A percentile compares a stretch with the other conserved stretches of the same genome.
These are phyloP conservation scores for Caenorhabditis tropicalis DNA, from an alignment of 1,140 invertebrate genomes.

Conservation along the genomic window DNA sequence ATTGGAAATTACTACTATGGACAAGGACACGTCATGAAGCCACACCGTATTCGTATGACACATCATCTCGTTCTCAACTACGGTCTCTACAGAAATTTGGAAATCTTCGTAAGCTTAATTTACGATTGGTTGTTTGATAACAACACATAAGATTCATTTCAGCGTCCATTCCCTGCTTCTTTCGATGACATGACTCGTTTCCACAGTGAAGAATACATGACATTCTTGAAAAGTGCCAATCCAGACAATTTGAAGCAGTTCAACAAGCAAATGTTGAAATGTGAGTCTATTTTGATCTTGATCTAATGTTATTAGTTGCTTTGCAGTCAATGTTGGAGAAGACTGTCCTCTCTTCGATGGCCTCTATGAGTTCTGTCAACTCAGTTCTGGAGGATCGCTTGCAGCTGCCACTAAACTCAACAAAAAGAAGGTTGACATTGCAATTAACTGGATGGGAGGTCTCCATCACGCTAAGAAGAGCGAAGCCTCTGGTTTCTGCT, in stretches of 20 bases:
- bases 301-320: slow-evolving; percentile 77
- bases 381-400: slow-evolving; percentile 97
- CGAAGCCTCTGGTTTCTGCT: slow-evolving; percentile 94
- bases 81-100: slow-evolving; percentile 98
- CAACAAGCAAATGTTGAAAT: slow-evolving; percentile 99
- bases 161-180: slow-evolving; percentile 98
- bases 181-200: slow-evolving; percentile 99
- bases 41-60: slow-evolving; percentile 97
- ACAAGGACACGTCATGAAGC: slow-evolving; percentile 99
- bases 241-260: slow-evolving; percentile 99
- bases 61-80: slow-evolving; percentile 98
- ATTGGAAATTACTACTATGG: slow-evolving; percentile 99
- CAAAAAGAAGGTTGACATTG: slow-evolving; percentile 95
- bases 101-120: slow-evolving; percentile 89
- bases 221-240: slow-evolving; percentile 92
- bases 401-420: slow-evolving; percentile 93
- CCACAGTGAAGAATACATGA: slow-evolving; percentile 98
- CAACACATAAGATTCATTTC: slow-evolving; percentile 34
- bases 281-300: slow-evolving; percentile 76
- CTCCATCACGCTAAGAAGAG: slow-evolving; percentile 97
- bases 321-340: slow-evolving; percentile 92
- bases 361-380: slow-evolving; percentile 93
- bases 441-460: slow-evolving; percentile 98
- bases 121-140: neutral
- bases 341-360: slow-evolving; percentile 98